Evolutionary conservation across 2,113 vertebrate species (phyloP).

Genomic region (Holacanthus passer): DNA sequence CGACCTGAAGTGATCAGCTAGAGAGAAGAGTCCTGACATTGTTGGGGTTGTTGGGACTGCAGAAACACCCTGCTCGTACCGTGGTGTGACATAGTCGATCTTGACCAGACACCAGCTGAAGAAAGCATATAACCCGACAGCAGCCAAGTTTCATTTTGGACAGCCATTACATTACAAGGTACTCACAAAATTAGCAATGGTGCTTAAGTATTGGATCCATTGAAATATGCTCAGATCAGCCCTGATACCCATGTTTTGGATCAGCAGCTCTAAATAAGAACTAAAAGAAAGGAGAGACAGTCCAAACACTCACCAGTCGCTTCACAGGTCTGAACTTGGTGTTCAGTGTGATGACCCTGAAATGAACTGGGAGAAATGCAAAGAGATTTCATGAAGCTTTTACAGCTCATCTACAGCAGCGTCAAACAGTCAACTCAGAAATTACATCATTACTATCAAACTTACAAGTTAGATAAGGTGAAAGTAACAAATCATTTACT

Average conservation of each 20-base stretch:
- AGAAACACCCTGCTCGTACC: background rate
- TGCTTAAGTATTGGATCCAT: background rate
- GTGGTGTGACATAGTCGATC: too few relatives aligned
- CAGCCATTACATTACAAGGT: background rate
- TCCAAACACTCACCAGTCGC: slow-evolving; percentile 56
- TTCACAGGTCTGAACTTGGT: slow-evolving; percentile 41
- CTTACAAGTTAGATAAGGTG: background rate
- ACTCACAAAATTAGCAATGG: background rate
- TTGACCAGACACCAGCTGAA: background rate
- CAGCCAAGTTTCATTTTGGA: background rate
- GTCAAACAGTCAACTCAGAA: background rate
- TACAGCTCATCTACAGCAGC: background rate
- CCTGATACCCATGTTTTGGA: background rate
- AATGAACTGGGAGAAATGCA: slow-evolving; percentile 61
- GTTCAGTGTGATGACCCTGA: slow-evolving; percentile 72
- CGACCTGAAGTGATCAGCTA: too few relatives aligned
- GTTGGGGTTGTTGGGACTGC: background rate
- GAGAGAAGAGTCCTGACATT: too few relatives aligned
- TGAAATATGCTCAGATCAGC: background rate
- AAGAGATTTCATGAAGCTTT: background rate
- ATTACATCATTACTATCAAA: background rate
- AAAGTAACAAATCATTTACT: background rate
- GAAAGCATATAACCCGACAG: background rate
- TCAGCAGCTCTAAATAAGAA: background rate
- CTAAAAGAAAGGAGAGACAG: background rate